A percentile compares a stretch with the other conserved stretches of the same genome.
Conservation (phyloP, 2,113 vertebrate species). For the Danio rerio region DNA sequence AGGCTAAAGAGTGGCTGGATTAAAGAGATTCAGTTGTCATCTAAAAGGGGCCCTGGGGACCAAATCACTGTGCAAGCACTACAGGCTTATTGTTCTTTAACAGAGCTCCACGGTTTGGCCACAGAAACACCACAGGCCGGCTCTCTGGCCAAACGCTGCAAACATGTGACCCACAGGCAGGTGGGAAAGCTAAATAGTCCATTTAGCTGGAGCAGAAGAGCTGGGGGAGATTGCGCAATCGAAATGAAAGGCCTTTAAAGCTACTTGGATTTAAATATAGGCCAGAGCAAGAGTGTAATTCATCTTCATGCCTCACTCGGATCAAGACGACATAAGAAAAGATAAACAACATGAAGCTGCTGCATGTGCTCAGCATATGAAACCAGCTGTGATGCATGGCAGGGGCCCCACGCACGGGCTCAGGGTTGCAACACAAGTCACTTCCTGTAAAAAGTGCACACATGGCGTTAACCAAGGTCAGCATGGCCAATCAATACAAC, state of each 20-base stretch:
- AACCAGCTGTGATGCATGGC: background rate
- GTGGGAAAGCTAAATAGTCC: slow-evolving; percentile 21
- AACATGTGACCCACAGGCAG: slow-evolving; percentile 27
- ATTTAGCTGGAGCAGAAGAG: slow-evolving; percentile 29
- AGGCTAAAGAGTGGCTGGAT: slow-evolving; percentile 35
- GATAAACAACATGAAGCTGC: background rate
- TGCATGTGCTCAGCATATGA: background rate
- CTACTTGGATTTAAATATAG: background rate
- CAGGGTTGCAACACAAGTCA: slow-evolving; percentile 1
- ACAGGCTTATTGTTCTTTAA: slow-evolving; percentile 43
- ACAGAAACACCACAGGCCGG: background rate
- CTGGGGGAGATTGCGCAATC: background rate
- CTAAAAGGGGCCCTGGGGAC: slow-evolving; percentile 39
- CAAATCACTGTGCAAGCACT: slow-evolving; percentile 3
- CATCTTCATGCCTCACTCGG: background rate
- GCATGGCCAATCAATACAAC: slow-evolving; percentile 1
- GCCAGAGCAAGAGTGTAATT: background rate
- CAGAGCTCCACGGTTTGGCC: slow-evolving; percentile 28
- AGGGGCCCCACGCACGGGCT: background rate
- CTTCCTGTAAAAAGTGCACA: slow-evolving; percentile 27
- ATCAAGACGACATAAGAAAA: background rate
- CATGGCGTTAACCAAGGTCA: background rate
- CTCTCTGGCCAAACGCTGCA: background rate
- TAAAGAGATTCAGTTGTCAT: slow-evolving; percentile 44
- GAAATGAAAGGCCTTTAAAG: slow-evolving; percentile 7